Conservation (phyloP, 2,113 vertebrate species). For the Crocuta crocuta region DNA sequence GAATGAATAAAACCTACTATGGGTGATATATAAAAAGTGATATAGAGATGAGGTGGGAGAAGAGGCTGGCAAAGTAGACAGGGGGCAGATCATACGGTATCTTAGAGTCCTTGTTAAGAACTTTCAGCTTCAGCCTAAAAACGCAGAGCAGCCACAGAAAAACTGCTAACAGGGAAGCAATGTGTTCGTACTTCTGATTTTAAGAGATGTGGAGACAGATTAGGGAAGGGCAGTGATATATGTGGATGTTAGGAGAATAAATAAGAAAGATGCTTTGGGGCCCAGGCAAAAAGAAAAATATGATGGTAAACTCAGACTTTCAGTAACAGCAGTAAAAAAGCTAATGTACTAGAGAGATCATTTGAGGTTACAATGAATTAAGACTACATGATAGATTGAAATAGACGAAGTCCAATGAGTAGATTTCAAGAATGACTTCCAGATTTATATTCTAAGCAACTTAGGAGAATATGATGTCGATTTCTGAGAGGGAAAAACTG, state of each 20-base stretch:
- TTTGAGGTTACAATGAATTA: constrained; percentile 3
- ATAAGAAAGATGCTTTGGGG: background rate
- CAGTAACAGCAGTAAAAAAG: background rate
- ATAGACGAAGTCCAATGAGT: background rate
- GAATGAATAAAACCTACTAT: background rate
- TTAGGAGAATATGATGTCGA: background rate
- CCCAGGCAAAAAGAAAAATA: background rate
- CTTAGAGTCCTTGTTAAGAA: background rate
- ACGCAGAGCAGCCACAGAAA: background rate
- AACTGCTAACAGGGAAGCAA: background rate
- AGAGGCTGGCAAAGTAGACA: background rate
- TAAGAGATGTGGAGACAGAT: background rate
- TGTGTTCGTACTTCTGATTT: background rate
- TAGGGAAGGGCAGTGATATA: background rate
- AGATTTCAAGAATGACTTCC: background rate
- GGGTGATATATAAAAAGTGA: background rate
- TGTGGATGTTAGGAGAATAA: background rate
- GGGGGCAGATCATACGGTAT: background rate
- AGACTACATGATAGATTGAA: background rate
- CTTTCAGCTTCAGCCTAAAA: background rate
- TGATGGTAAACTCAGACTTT: background rate
- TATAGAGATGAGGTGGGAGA: background rate
- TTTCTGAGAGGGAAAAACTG: background rate
- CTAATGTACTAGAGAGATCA: background rate
- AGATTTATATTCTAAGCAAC: background rate